Conservation (phyloP, 2,888 invertebrate genomes). For the Machimus atricapillus region DNA sequence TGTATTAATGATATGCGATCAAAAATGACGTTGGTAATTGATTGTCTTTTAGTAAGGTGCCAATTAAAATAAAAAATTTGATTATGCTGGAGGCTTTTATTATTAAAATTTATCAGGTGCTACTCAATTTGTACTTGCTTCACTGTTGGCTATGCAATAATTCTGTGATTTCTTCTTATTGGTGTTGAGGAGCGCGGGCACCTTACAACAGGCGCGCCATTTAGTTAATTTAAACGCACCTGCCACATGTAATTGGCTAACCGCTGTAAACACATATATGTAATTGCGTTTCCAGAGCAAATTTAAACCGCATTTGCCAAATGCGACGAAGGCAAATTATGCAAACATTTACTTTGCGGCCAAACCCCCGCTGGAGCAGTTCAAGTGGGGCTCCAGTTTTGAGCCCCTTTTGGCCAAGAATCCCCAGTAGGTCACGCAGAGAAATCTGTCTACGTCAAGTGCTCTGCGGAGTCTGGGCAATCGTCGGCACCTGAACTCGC, state of each 20-base stretch:
- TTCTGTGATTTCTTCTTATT: not conserved
- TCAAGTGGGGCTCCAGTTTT: not conserved
- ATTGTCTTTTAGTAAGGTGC: not conserved
- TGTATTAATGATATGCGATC: too few species aligned
- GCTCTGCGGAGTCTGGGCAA: not conserved
- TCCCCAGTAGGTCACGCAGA: constrained; percentile 16
- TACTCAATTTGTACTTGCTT: not conserved
- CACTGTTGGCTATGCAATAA: not conserved
- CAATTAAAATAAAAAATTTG: not conserved
- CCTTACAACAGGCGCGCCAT: not conserved
- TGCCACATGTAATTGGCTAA: constrained; percentile 17
- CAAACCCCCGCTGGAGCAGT: not conserved
- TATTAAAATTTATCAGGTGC: not conserved
- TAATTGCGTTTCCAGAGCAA: not conserved
- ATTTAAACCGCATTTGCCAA: constrained; percentile 2
- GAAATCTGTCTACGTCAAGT: constrained; percentile 11
- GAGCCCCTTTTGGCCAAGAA: not conserved
- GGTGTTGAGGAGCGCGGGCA: not conserved
- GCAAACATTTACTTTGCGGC: not conserved
- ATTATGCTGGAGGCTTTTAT: not conserved
- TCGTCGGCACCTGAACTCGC: constrained; percentile 2
- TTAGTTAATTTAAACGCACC: constrained; percentile 10
- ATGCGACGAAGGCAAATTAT: not conserved
- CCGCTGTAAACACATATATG: not conserved
- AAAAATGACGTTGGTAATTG: too few species aligned